phyloP scores from a whole-genome alignment of 2,888 invertebrate species.

The Folsomia candida region DNA sequence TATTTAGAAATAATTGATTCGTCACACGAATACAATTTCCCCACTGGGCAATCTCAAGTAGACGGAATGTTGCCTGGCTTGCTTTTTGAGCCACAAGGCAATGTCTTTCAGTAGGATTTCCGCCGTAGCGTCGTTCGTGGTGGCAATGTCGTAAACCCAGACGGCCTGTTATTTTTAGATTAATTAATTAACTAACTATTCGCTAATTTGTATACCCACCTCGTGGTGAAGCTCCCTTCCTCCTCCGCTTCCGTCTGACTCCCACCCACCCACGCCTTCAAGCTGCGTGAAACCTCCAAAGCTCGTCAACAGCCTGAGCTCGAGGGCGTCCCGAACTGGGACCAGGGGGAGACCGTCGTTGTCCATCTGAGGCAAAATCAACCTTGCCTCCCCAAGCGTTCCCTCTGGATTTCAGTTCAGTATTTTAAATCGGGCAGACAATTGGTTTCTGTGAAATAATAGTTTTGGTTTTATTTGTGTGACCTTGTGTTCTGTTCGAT shows the following conservation, averaged over 20 bases:
- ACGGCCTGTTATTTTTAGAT: slow-evolving; percentile 2
- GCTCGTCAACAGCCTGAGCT: background rate
- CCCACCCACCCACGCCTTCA: slow-evolving; percentile 15
- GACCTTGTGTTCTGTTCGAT: too few relatives aligned
- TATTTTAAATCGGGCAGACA: too few relatives aligned
- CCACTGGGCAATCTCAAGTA: slow-evolving; percentile 17
- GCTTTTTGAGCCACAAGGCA: slow-evolving; percentile 3
- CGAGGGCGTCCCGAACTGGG: background rate
- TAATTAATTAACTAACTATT: too few relatives aligned
- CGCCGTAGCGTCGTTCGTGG: background rate
- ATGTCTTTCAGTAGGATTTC: background rate
- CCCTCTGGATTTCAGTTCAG: too few relatives aligned
- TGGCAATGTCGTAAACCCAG: slow-evolving; percentile 15
- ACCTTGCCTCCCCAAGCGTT: slow-evolving; percentile 13
- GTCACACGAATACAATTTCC: slow-evolving; percentile 6
- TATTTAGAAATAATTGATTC: background rate
- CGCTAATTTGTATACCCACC: too few relatives aligned
- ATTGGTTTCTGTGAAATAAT: too few relatives aligned
- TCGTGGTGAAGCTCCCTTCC: background rate
- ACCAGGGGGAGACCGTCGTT: slow-evolving; percentile 7
- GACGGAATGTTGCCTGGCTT: slow-evolving; percentile 3
- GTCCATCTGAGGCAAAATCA: slow-evolving; percentile 14
- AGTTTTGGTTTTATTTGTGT: too few relatives aligned
- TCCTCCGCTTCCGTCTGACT: background rate
- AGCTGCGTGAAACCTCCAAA: slow-evolving; percentile 10